Evolutionary conservation across 1,140 invertebrate genomes (phyloP), one percentile per base, ranked within the genome.

Genomic region (Elymnias hypermnestra): DNA sequence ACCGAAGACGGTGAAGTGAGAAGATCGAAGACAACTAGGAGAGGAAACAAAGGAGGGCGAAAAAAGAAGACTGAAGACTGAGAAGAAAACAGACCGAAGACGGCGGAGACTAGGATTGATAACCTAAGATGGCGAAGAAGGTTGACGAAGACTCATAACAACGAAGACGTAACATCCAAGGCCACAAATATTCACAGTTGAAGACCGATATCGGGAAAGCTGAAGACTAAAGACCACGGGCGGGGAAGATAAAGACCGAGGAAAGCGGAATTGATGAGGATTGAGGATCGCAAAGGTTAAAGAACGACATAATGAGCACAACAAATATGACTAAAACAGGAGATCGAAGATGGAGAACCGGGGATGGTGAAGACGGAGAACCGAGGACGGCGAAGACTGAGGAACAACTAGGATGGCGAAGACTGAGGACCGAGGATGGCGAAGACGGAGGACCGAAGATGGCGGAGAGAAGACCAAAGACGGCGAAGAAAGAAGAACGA

Each of bases 81-180:
- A n/a, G 12, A 49, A 46, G 23, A 21, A 7, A 8, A 9, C 7
- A 26, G 23, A 26, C 1, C 7, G n/a, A 26, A 9, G 23, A 9
- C 23, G 5, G 21, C 8, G 48, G 40, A 39, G 40, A 40, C 18
- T 42, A 57, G 45, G 18, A 48, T 14, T 5, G 17, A 57, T 53
- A 25, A 42, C 14, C 7, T 38, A 58, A 40, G 39, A 36, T 26
- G 21, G 17, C 5, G 44, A 19, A 46, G 15, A 33, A 19, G 38
- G 53, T 35, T 50, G 53, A 12, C 12, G 35, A 57, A 52, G 36
- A 54, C 12, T 5, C 28, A 29, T 28, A 18, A 9, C 6, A n/a
- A 17, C n/a, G 18, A 6, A 31, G 14, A 23, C 35, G 39, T 10
- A 25, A 54, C 48, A 17, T 36, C 15, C 9, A 12, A 25, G 5